Evolutionary conservation across 1,140 invertebrate species (phyloP), one percentile per base, ranked within the genome.

Genomic region (Homalodisca vitripennis): DNA sequence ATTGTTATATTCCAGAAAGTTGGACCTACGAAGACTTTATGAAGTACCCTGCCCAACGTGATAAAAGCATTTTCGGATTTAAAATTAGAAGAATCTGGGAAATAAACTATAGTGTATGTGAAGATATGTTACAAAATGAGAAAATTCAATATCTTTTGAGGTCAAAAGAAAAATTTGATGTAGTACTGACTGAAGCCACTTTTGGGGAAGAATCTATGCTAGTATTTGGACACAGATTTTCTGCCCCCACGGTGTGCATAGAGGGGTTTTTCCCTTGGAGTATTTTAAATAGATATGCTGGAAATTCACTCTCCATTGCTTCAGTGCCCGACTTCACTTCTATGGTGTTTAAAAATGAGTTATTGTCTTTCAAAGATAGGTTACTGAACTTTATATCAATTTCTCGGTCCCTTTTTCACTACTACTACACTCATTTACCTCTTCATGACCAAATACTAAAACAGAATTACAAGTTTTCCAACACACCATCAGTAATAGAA

Each of bases 71-170:
- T 3, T 51, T 51, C n/a, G 48, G 48, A 51, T 51, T 14, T 20
- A 51, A 51, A 51, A 3, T 51, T 51, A 51, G 48, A n/a, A 51
- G 48, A 51, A 51, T 51, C 3, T 51, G 48, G 48, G 48, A 51
- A 22, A 51, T 51, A 22, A 51, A 51, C n/a, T 51, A 51, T n/a
- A 14, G 2, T 20, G n/a, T 51, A 20, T 51, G 48, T 51, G 48
- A 51, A 51, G 48, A 51, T 22, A 51, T 22, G 3, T 51, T 51
- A 3, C 17, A n/a, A 14, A 14, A 51, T 20, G 14, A 14, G 3
- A 51, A 51, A 3, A 51, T 51, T 20, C 48, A 51, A 22, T 20
- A 51, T 14, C n/a, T 51, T 10, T 20, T 51, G 48, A 51, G 22
- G n/a, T 51, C 48, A 3, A 3, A 51, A 12, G 48, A 51, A 51